Evolutionary conservation across 2,113 vertebrate species (phyloP).

Genomic region (Carassius auratus): DNA sequence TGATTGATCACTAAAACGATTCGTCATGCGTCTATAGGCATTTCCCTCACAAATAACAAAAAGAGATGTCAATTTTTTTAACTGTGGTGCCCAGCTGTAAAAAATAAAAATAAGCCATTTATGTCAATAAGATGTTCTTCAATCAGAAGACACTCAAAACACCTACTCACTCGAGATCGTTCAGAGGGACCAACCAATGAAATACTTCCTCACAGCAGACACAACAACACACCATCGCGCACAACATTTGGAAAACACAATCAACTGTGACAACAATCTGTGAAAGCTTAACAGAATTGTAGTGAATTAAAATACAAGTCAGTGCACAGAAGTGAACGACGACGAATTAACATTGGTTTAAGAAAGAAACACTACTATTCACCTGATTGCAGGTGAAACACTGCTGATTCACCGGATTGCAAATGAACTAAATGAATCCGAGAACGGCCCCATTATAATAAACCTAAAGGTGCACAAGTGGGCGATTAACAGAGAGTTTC

Average conservation of each 20-base stretch:
- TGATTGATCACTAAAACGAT: background rate
- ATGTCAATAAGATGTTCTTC: too few relatives aligned
- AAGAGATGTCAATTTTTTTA: background rate
- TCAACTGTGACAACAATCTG: too few relatives aligned
- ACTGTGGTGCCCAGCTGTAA: background rate
- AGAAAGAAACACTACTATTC: background rate
- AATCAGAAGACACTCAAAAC: background rate
- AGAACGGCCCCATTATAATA: background rate
- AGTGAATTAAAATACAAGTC: background rate
- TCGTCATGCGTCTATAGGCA: background rate
- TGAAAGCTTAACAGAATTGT: background rate
- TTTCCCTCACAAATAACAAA: background rate
- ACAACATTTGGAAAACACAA: too few relatives aligned
- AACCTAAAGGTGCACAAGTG: background rate
- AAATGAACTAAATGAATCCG: background rate
- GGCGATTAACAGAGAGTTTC: background rate
- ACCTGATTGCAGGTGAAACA: background rate
- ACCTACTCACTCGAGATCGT: background rate
- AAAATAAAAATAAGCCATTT: too few relatives aligned
- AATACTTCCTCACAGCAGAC: background rate
- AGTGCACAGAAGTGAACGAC: background rate
- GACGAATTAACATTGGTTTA: background rate
- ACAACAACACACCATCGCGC: too few relatives aligned
- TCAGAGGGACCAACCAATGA: background rate
- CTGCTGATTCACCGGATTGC: background rate